Evolutionary conservation across 64 coral and sea anemone species (phyloP).

Genomic region (Pachyseris speciosa): DNA sequence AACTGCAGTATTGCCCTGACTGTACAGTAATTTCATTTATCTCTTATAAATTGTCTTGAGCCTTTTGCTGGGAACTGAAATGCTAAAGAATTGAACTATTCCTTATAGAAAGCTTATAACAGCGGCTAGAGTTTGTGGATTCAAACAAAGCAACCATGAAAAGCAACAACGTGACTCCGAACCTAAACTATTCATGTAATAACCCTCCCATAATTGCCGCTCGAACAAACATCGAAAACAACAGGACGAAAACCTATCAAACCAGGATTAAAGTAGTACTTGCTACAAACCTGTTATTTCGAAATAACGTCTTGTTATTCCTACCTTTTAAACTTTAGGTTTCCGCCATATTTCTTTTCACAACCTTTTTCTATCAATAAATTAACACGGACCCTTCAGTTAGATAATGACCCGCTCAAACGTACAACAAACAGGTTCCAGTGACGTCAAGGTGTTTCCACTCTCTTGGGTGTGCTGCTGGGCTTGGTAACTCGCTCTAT

Average conservation of each 20-base stretch:
- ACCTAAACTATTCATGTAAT: background rate
- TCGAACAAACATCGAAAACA: background rate
- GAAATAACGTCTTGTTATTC: background rate
- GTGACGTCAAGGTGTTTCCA: background rate
- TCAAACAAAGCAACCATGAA: constrained; percentile 37
- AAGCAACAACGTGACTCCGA: constrained; percentile 4
- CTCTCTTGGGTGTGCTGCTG: background rate
- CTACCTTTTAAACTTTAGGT: constrained; percentile 34
- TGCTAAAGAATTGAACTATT: background rate
- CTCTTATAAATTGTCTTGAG: background rate
- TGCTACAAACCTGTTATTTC: background rate
- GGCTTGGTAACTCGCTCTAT: background rate
- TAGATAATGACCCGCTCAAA: constrained; percentile 45
- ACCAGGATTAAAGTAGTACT: background rate
- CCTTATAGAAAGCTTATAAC: background rate
- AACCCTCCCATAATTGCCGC: background rate
- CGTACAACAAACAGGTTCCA: constrained; percentile 44
- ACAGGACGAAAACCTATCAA: background rate
- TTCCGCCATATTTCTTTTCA: constrained; percentile 66
- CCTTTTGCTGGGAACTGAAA: background rate
- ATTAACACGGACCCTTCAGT: constrained; percentile 10
- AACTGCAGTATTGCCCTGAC: background rate
- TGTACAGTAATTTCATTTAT: background rate
- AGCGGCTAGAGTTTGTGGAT: background rate
- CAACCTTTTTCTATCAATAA: constrained; percentile 60